Percentiles rank a stretch among this genome's conserved stretches.
Evolutionary conservation across 2,113 vertebrate species (phyloP).

Genomic region (Vidua macroura): DNA sequence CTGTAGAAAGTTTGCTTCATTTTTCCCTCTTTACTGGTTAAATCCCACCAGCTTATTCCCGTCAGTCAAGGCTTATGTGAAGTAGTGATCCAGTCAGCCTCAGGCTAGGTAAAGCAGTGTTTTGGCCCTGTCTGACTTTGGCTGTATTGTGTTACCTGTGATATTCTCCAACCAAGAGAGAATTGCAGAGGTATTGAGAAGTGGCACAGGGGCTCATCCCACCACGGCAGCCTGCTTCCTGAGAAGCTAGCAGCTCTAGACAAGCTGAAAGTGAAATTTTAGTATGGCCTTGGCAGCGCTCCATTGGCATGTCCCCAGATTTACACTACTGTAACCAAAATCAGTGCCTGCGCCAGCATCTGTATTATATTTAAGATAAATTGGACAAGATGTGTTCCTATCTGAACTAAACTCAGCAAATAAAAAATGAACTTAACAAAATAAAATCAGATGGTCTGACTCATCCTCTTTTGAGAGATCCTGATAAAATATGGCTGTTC

Average conservation of each 20-base stretch:
- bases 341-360: not conserved
- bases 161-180: slow-evolving; percentile 54
- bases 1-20: slow-evolving; percentile 54
- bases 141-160: slow-evolving; percentile 42
- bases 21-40: slow-evolving; percentile 53
- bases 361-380: slow-evolving; percentile 46
- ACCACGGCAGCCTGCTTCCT: slow-evolving; percentile 53
- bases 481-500: slow-evolving; percentile 18
- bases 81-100: slow-evolving; percentile 59
- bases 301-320: slow-evolving; percentile 34
- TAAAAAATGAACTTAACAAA: slow-evolving; percentile 31
- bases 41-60: slow-evolving; percentile 59
- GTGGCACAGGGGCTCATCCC: not conserved
- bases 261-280: slow-evolving; percentile 54
- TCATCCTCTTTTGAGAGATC: slow-evolving; percentile 25
- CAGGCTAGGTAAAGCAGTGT: slow-evolving; percentile 56
- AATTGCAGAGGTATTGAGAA: slow-evolving; percentile 37
- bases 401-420: slow-evolving; percentile 36
- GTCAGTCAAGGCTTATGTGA: slow-evolving; percentile 54
- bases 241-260: slow-evolving; percentile 60
- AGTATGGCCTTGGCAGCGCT: slow-evolving; percentile 42
- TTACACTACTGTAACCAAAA: slow-evolving; percentile 38
- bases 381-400: slow-evolving; percentile 20
- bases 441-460: slow-evolving; percentile 46
- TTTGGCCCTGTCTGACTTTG: slow-evolving; percentile 37